Conservation (phyloP, 2,888 invertebrate species). For the Eilema griseolum region DNA sequence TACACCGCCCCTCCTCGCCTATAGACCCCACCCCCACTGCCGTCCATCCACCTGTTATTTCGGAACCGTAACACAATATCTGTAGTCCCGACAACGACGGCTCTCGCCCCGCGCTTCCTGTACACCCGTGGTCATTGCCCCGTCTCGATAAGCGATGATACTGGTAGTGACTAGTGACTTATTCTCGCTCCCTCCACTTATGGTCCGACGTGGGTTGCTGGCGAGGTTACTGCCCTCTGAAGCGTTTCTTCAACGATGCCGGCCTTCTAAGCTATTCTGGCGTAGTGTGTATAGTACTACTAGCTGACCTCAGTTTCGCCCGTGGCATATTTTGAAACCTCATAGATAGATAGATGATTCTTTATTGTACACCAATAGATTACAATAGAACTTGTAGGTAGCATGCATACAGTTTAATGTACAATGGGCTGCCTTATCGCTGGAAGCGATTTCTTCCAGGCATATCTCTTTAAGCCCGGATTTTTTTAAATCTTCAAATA, state of each 20-base stretch:
- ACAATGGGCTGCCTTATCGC: no score
- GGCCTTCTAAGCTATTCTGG: not conserved
- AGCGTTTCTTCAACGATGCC: not conserved
- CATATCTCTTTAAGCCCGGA: no score
- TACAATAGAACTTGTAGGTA: no score
- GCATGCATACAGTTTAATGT: no score
- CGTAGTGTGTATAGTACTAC: not conserved
- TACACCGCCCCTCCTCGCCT: not conserved
- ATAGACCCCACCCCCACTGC: not conserved
- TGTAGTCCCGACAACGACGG: not conserved
- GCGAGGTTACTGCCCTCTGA: constrained; percentile 12
- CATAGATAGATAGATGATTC: no score
- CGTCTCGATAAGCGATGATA: constrained; percentile 9
- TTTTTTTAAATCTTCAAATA: no score
- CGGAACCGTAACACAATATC: constrained; percentile 1
- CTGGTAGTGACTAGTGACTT: constrained; percentile 12
- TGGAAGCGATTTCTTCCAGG: no score
- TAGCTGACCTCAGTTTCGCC: no score
- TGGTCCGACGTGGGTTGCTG: not conserved
- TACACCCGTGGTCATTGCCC: constrained; percentile 8
- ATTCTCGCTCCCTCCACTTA: constrained; percentile 12
- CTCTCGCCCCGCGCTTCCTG: constrained; percentile 7
- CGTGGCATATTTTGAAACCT: no score
- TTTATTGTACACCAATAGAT: no score
- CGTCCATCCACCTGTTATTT: not conserved